phyloP scores from a whole-genome alignment of 1,140 invertebrate species.

The Euura saliciscinereae region DNA sequence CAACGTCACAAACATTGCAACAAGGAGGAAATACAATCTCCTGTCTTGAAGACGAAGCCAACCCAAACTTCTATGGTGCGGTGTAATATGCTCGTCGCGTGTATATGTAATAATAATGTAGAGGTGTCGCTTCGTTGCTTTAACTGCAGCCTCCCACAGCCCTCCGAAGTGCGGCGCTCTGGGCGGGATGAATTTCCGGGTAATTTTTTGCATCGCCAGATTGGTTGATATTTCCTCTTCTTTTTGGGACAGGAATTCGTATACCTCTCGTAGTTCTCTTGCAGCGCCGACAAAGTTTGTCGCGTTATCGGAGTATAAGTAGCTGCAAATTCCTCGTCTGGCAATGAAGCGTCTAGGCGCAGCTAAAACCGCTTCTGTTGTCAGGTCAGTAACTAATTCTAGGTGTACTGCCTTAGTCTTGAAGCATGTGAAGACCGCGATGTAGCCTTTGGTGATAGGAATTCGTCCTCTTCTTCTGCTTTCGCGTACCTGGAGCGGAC shows the following conservation, averaged over 20 bases:
- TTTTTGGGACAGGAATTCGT: background rate
- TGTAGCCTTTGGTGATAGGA: conserved; percentile 25
- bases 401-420: conserved; percentile 35
- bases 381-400: conserved; percentile 34
- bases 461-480: conserved; percentile 19
- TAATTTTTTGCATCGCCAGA: background rate
- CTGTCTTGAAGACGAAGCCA: background rate
- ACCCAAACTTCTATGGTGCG: background rate
- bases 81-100: too few relatives aligned
- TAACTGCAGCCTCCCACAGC: conserved; percentile 49
- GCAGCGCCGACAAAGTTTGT: conserved; percentile 24
- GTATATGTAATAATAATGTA: too few relatives aligned
- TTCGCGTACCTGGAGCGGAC: conserved; percentile 29
- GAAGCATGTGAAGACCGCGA: conserved; percentile 34
- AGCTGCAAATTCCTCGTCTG: conserved; percentile 16
- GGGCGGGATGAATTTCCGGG: conserved; percentile 52
- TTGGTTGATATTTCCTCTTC: background rate
- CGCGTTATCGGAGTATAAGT: conserved; percentile 22
- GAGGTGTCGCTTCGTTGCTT: conserved; percentile 43
- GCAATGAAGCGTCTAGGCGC: conserved; percentile 29
- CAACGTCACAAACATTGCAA: too few relatives aligned
- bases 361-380: conserved; percentile 39
- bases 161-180: conserved; percentile 48
- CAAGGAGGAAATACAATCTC: background rate
- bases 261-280: background rate